These are phyloP conservation scores for Euzophera pinguis DNA, from an alignment of 2,888 invertebrate species.

Conservation along the genomic window DNA sequence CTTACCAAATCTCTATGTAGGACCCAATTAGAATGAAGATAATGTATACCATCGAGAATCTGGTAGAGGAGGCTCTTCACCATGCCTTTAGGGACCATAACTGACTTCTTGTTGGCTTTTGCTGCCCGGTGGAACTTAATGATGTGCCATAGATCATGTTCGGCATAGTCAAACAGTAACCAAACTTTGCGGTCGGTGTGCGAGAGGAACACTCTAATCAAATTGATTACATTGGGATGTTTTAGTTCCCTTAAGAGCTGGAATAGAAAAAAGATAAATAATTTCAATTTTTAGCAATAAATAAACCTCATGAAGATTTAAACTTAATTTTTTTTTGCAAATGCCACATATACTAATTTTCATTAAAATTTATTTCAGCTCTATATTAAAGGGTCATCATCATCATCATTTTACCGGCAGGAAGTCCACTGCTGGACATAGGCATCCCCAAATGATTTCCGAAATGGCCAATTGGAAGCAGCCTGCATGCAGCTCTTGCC, in stretches of 20 bases:
- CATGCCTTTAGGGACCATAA: conserved; percentile 98
- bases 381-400: too few relatives aligned
- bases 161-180: conserved; percentile 98
- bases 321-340: too few relatives aligned
- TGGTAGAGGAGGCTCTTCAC: conserved; percentile 98
- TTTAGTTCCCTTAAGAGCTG: conserved; percentile 96
- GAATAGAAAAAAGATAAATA: not conserved
- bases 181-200: conserved; percentile 98
- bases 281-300: not conserved
- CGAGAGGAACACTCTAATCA: conserved; percentile 97
- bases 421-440: too few relatives aligned
- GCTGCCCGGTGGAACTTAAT: conserved; percentile 99
- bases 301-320: not conserved
- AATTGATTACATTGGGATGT: conserved; percentile 97
- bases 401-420: too few relatives aligned
- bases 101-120: conserved; percentile 97
- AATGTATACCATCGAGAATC: conserved; percentile 99
- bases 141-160: conserved; percentile 99
- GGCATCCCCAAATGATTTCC: too few relatives aligned
- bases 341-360: too few relatives aligned
- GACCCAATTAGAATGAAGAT: conserved; percentile 99
- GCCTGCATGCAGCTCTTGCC: too few relatives aligned
- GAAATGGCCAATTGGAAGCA: too few relatives aligned
- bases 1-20: conserved; percentile 96
- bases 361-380: too few relatives aligned